These are phyloP conservation scores for Cebus imitator DNA, from an alignment of 2,113 vertebrate genomes.

Conservation along the genomic window DNA sequence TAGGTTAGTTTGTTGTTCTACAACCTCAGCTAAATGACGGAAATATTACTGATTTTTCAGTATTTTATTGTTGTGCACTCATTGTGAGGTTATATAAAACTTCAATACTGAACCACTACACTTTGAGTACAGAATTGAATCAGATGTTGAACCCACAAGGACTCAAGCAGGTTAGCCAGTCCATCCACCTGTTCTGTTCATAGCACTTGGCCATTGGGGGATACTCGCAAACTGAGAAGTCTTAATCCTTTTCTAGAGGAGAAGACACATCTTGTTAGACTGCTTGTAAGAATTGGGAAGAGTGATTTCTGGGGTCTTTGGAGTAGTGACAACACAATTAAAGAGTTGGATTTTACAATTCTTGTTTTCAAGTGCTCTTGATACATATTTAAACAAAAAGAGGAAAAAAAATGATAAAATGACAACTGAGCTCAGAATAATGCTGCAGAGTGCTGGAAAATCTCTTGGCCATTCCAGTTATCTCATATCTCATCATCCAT, in stretches of 20 bases:
- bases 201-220: background rate
- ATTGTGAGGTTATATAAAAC: background rate
- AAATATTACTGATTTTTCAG: background rate
- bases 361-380: slow-evolving; percentile 23
- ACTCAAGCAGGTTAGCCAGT: background rate
- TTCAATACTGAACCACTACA: background rate
- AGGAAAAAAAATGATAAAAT: background rate
- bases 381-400: background rate
- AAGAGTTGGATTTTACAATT: background rate
- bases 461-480: background rate
- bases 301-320: background rate
- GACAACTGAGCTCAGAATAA: background rate
- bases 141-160: background rate
- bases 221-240: background rate
- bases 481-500: background rate
- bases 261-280: background rate
- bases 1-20: background rate
- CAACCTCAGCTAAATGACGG: background rate
- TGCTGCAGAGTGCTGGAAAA: background rate
- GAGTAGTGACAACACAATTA: background rate
- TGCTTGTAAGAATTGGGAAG: background rate
- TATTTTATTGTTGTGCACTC: background rate
- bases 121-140: background rate
- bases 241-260: background rate
- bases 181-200: background rate